Conservation (phyloP, 2,888 invertebrate genomes). For the Boloria selene region DNA sequence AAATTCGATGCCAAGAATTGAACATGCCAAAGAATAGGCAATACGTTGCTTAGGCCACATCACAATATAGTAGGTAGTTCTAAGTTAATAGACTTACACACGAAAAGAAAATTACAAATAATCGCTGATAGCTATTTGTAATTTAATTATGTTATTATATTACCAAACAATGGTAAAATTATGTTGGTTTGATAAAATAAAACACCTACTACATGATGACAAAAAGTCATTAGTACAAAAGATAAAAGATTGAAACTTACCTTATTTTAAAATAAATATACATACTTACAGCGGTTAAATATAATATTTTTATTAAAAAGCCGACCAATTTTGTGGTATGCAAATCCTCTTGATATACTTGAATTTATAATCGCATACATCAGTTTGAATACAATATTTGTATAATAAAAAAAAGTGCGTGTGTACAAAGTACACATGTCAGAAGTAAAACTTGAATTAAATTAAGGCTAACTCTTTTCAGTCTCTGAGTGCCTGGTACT, state of each 20-base stretch:
- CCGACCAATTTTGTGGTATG: neutral
- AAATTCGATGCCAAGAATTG: slow-evolving; percentile 76
- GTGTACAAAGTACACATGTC: too few relatives aligned
- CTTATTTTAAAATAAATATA: neutral
- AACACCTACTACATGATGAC: too few relatives aligned
- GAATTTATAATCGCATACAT: neutral
- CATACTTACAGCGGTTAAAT: neutral
- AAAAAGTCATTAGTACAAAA: too few relatives aligned
- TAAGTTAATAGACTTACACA: too few relatives aligned
- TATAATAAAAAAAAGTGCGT: slow-evolving; percentile 1
- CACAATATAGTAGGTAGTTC: slow-evolving; percentile 58
- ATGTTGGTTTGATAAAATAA: too few relatives aligned
- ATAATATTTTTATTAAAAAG: neutral
- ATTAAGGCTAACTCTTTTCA: too few relatives aligned
- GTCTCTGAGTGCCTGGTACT: too few relatives aligned
- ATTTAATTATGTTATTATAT: too few relatives aligned
- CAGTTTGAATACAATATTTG: neutral
- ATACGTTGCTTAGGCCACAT: slow-evolving; percentile 63
- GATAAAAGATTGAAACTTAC: too few relatives aligned
- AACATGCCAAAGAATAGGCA: slow-evolving; percentile 80
- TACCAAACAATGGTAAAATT: too few relatives aligned
- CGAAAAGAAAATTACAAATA: neutral
- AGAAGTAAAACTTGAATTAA: too few relatives aligned
- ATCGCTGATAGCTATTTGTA: neutral
- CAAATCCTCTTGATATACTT: neutral